These are phyloP conservation scores for Phalacrocorax carbo DNA, from an alignment of 2,113 vertebrate genomes.

Conservation along the genomic window DNA sequence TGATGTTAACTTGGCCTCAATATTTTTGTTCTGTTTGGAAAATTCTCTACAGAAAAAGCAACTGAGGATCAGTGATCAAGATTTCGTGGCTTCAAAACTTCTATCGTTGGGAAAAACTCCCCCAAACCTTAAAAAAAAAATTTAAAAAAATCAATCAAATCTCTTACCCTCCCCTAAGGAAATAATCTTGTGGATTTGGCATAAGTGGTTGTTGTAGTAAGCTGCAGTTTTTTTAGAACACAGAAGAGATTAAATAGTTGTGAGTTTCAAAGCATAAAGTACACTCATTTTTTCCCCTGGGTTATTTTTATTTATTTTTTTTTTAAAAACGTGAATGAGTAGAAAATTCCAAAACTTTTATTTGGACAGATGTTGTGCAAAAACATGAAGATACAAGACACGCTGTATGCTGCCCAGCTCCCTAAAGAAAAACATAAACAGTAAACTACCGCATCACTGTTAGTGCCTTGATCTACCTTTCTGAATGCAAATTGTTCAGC, in stretches of 20 bases:
- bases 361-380: not conserved
- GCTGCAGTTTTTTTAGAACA: not conserved
- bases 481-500: not conserved
- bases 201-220: not conserved
- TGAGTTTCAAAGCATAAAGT: not conserved
- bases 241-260: not conserved
- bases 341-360: not conserved
- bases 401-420: not conserved
- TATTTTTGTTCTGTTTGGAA: not conserved
- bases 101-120: too few relatives aligned
- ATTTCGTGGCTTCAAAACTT: not conserved
- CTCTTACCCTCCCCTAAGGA: not conserved
- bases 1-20: not conserved
- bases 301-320: not conserved
- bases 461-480: not conserved
- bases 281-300: not conserved
- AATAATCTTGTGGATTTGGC: not conserved
- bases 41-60: not conserved
- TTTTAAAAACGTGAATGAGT: not conserved
- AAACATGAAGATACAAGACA: not conserved
- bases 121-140: not conserved
- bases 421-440: not conserved
- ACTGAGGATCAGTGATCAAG: not conserved
- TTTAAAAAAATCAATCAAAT: not conserved
- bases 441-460: not conserved